Conservation (phyloP, 1,140 invertebrate genomes). For the Antheraea mylitta region DNA sequence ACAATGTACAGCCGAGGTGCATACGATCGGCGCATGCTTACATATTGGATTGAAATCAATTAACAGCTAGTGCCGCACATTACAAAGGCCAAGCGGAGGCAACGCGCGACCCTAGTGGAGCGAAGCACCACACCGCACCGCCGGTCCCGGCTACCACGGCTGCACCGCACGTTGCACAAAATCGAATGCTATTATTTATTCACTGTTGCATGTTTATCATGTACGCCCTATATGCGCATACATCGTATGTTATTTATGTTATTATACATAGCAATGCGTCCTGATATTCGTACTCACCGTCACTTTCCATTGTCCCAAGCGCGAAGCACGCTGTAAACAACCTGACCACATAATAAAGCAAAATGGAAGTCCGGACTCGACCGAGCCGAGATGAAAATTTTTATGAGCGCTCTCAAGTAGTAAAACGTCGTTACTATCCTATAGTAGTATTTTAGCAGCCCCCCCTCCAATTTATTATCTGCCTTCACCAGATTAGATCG, state of each 20-base stretch:
- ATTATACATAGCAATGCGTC: slow-evolving; percentile 27
- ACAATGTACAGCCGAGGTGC: slow-evolving; percentile 36
- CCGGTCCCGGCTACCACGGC: slow-evolving; percentile 41
- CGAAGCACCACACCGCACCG: not conserved
- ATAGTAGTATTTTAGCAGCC: slow-evolving; percentile 78
- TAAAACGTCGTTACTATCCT: slow-evolving; percentile 79
- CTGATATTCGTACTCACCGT: slow-evolving; percentile 63
- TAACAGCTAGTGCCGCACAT: slow-evolving; percentile 27
- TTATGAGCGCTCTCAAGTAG: slow-evolving; percentile 70
- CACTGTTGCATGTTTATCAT: slow-evolving; percentile 66
- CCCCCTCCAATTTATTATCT: slow-evolving; percentile 73
- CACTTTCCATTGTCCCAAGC: slow-evolving; percentile 71
- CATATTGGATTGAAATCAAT: slow-evolving; percentile 62
- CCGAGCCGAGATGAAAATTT: slow-evolving; percentile 68
- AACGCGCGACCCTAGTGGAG: not conserved
- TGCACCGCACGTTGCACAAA: slow-evolving; percentile 68
- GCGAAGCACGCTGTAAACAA: slow-evolving; percentile 72
- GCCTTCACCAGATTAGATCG: slow-evolving; percentile 61
- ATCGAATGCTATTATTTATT: slow-evolving; percentile 75
- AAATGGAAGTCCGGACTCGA: slow-evolving; percentile 73
- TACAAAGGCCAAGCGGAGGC: not conserved
- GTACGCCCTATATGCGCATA: slow-evolving; percentile 71
- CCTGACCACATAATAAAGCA: slow-evolving; percentile 76
- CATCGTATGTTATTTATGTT: slow-evolving; percentile 43
- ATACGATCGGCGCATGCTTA: slow-evolving; percentile 63